Evolutionary conservation across 2,113 vertebrate species (phyloP).

Genomic region (Tympanuchus pallidicinctus): DNA sequence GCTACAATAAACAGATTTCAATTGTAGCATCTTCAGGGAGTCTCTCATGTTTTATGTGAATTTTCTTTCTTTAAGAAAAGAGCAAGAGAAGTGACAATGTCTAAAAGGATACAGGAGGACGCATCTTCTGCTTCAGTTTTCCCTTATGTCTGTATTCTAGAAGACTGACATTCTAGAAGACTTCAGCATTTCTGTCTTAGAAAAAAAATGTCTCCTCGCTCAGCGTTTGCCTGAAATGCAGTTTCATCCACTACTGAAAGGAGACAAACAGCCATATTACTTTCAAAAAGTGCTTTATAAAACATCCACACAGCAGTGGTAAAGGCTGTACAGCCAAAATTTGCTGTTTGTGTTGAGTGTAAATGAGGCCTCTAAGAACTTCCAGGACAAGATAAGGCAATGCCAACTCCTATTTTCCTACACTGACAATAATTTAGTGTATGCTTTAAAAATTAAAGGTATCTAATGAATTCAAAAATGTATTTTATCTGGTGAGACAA

Average conservation of each 20-base stretch:
- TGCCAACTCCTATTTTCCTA: background rate
- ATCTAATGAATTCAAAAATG: background rate
- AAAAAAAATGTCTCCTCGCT: background rate
- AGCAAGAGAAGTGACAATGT: background rate
- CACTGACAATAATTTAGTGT: background rate
- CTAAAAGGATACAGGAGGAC: background rate
- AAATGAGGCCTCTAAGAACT: constrained; percentile 3
- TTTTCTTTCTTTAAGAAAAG: background rate
- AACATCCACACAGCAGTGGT: background rate
- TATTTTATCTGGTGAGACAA: background rate
- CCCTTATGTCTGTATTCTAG: background rate
- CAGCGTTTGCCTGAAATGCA: background rate
- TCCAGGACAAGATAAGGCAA: constrained; percentile 8
- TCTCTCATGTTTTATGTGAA: background rate
- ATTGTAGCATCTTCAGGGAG: background rate
- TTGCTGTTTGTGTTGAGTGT: background rate
- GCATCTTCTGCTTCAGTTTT: background rate
- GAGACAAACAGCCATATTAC: background rate
- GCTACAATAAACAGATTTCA: background rate
- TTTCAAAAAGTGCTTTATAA: background rate
- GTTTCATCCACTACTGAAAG: background rate
- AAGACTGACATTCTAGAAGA: background rate
- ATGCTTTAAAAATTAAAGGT: background rate
- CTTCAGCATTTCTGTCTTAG: background rate
- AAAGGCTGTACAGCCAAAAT: background rate